Base-by-base conservation (phyloP, 2,797 vertebrate species). In the Crax fasciolata region DNA sequence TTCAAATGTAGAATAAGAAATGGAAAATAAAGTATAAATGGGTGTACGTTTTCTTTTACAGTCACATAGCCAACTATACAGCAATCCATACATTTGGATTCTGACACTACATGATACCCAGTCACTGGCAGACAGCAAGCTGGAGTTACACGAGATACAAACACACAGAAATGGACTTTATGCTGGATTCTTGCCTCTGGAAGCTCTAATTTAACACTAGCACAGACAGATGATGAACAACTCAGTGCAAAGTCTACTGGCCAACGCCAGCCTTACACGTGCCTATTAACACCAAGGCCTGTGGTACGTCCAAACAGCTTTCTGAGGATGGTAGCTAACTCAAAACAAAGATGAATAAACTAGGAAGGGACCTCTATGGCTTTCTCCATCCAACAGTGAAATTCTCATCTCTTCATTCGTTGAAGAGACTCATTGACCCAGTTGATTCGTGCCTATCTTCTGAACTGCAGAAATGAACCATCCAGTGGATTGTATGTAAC, bases 71-170 rank as follows among this genome's bases (percentile, higher is more conserved):
- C 20, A 63, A 4, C 11, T 27, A 24, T 27, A 2, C 7, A 41
- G 38, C 25, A 52, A 3, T 5, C 38, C 39, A 28, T 0, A 0
- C 9, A 12, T 14, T 66, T 27, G 38, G 54, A 49, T 24, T 16
- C 51, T 68, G 35, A 84, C 38, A 2, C 9, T 52, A 20, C 35
- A 4, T 2, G n/a, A 46, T 21, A 39, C 38, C 65, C 24, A 10
- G 18, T 5, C 1, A 0, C 38, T 65, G 52, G 32, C 28, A n/a
- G 43, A 46, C 24, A 11, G 25, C 41, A 28, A 27, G 24, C 13
- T 54, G 58, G n/a, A n/a, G 41, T 82, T 44, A 68, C 18, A n/a
- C 63, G 41, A 67, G 62, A 44, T 5, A 16, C 2, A 39, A 30
- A 59, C 44, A 16, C 10, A 11, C 0, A 21, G 57, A 67, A 89